Base-by-base conservation (phyloP, 1,140 invertebrate genomes). In the Danaus plexippus region DNA sequence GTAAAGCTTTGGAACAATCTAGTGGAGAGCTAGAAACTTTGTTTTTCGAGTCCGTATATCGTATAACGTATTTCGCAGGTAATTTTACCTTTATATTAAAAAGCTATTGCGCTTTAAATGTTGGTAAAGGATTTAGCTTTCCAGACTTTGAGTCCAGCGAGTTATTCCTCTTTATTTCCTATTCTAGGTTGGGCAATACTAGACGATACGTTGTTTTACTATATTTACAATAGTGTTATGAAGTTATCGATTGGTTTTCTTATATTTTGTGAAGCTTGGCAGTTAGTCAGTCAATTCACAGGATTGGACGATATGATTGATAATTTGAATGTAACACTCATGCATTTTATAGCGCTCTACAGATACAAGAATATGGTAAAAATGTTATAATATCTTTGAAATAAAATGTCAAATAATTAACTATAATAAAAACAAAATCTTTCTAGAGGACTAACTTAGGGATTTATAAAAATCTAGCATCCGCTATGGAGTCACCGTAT, bases 21-120 rank as follows among this genome's bases (percentile, higher is more conserved):
- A 73, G 67, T 22, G 75, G 77, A n/a, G 47, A 67, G 50, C 57
- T 69, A n/a, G 80, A 84, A 60, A 69, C 57, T 8, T 40, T 61
- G 10, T 80, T 80, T 66, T 84, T 80, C 62, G 75, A 76, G 52
- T 67, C 69, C 12, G 63, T 77, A 9, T 80, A 80, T 44, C 69
- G 80, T 54, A 63, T 80, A 12, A 57, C 68, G 1, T 83, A 81
- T 59, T 45, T 83, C 18, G 57, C 67, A 68, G 80, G 80, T 82
- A 74, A 66, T 55, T 32, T 6, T 8, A 32, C 22, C 22, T 32
- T 32, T 32, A 6, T 32, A 32, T 22, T 32, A 32, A 2, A 32
- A 32, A 32, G 22, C 1, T 32, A 32, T 32, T 32, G 22, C 22
- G 4, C 7, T 32, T 32, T 32, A 32, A 8, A 32, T 32, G 1